Conservation (phyloP, 2,888 invertebrate species). For the Aplocera efformata region DNA sequence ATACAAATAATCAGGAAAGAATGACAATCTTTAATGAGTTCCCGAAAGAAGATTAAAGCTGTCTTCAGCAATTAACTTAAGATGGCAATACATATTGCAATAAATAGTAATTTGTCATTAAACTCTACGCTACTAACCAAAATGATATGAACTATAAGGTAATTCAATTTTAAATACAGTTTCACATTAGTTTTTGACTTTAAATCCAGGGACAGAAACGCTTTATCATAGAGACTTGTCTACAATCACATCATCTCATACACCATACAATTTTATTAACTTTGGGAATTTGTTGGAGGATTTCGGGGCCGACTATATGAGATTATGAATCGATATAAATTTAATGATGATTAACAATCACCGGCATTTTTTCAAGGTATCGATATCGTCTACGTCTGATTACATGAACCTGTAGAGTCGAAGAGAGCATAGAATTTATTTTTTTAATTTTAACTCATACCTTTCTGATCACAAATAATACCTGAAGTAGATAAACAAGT, state of each 20-base stretch:
- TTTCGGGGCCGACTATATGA: slow-evolving; percentile 48
- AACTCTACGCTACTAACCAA: neutral
- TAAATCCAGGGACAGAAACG: too few species aligned
- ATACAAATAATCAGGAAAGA: too few species aligned
- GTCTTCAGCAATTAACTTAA: too few species aligned
- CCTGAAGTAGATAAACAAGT: too few species aligned
- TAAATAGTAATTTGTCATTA: neutral
- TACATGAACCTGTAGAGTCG: slow-evolving; percentile 24
- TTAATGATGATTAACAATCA: slow-evolving; percentile 74
- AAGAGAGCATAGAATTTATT: neutral
- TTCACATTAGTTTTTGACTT: too few species aligned
- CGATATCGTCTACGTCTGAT: slow-evolving; percentile 32
- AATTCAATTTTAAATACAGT: too few species aligned
- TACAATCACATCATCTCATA: slow-evolving; percentile 5
- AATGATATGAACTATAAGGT: too few species aligned
- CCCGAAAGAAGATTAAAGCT: too few species aligned
- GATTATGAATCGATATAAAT: slow-evolving; percentile 72
- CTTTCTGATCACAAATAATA: neutral
- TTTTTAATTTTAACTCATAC: neutral
- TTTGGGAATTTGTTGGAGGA: slow-evolving; percentile 41
- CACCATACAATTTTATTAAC: slow-evolving; percentile 24
- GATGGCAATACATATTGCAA: too few species aligned
- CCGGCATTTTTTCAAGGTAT: slow-evolving; percentile 53
- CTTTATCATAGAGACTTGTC: too few species aligned
- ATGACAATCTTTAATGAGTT: too few species aligned